These are phyloP conservation scores for Lordiphosa fenestrarum DNA, from an alignment of 2,888 invertebrate species.

Conservation along the genomic window DNA sequence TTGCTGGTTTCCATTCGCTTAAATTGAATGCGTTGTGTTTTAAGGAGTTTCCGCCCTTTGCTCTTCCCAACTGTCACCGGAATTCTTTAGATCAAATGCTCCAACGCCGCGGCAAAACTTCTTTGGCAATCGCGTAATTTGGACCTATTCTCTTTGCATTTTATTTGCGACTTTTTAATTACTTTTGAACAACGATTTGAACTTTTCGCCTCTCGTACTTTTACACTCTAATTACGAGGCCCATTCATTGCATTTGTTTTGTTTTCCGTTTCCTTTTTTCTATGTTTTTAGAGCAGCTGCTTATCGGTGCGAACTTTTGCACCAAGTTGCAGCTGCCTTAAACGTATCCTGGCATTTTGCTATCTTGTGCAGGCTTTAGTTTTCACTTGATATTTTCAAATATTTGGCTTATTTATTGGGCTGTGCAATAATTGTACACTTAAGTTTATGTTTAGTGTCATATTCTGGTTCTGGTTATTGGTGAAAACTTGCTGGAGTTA, in stretches of 20 bases:
- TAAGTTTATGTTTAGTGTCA: no score
- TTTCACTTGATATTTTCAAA: no score
- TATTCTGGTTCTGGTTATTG: no score
- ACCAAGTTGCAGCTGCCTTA: slow-evolving; percentile 37
- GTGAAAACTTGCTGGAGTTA: no score
- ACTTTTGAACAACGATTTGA: slow-evolving; percentile 68
- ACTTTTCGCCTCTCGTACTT: slow-evolving; percentile 55
- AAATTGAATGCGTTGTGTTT: slow-evolving; percentile 19
- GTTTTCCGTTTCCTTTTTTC: slow-evolving; percentile 15
- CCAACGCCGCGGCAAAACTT: slow-evolving; percentile 36
- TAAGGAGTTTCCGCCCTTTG: slow-evolving; percentile 17
- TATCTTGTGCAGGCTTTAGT: no score
- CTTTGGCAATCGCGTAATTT: slow-evolving; percentile 57
- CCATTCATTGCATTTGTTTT: slow-evolving; percentile 48
- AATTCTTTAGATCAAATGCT: slow-evolving; percentile 24
- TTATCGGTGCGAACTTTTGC: slow-evolving; percentile 55
- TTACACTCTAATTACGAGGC: slow-evolving; percentile 61
- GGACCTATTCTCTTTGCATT: slow-evolving; percentile 45
- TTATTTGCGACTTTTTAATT: slow-evolving; percentile 66
- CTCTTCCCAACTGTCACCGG: not conserved
- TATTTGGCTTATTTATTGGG: no score
- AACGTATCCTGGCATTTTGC: not conserved
- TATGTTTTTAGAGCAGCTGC: slow-evolving; percentile 26
- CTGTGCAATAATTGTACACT: no score
- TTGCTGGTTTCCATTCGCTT: no score